Evolutionary conservation across 2,113 vertebrate species (phyloP), one percentile per base, ranked within the genome.

Genomic region (Haemorhous mexicanus): DNA sequence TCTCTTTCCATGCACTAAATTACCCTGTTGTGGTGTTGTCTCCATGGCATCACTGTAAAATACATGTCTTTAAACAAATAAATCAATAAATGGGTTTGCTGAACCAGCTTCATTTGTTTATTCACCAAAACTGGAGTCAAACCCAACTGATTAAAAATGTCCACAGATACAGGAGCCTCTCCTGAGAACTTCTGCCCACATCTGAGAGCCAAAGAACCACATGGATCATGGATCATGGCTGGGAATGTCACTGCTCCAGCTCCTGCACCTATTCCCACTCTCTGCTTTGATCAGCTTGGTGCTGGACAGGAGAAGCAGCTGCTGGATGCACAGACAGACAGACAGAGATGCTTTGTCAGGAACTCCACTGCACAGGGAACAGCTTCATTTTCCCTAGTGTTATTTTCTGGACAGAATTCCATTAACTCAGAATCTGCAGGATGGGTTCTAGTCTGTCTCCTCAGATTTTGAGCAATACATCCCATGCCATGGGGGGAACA

Each of bases 1-100:
- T 89, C 89, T 91, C 89, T 64, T 89, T 58, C 74, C 46, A 67
- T 30, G 50, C 79, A 79, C 21, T 43, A 35, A n/a, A 44, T 20
- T 24, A 67, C 62, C 2, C 75, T 59, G 43, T 33, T 37, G 78
- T 66, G 91, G 78, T 80, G 87, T 91, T 95, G 59, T 80, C 90
- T 70, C 87, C 22, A 2, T n/a, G 82, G 82, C 93, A 81, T 70
- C 92, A 66, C 92, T 94, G 94, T 95, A 92, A 94, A 81, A 94
- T 70, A 85, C 2, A 35, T 30, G 18, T 92, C 85, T 95, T 93
- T 86, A 77, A 80, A 81, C 43, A 47, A 89, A 89, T 64, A 89
- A 90, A 92, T 64, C 91, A 94, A 91, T 68, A 91, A 53, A 82
- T 77, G 75, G 81, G 92, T 94, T 95, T 94, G 93, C 90, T 92